A percentile compares a stretch with the other conserved stretches of the same genome.
Evolutionary conservation across 2,888 invertebrate species (phyloP).

Genomic region (Salpingus planirostris): DNA sequence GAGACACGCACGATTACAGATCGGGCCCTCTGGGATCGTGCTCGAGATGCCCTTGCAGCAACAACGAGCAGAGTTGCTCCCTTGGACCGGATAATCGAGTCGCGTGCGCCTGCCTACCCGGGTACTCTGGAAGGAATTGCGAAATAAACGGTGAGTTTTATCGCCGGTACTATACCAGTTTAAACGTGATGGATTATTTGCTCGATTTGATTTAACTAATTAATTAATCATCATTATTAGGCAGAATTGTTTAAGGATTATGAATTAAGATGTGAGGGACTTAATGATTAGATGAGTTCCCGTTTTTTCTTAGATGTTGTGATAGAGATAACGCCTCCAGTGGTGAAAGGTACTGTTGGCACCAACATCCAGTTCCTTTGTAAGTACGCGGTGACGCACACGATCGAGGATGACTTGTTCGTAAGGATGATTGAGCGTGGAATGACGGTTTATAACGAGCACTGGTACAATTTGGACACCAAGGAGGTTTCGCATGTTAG

Average conservation of each 20-base stretch:
- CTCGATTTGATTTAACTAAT: neutral
- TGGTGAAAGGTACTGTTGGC: constrained; percentile 37
- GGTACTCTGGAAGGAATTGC: constrained; percentile 62
- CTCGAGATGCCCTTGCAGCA: constrained; percentile 66
- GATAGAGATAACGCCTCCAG: constrained; percentile 44
- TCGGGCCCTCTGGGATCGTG: constrained; percentile 52
- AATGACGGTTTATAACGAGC: constrained; percentile 1
- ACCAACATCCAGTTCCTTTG: constrained; percentile 42
- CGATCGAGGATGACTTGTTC: constrained; percentile 35
- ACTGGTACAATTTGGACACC: constrained; percentile 12
- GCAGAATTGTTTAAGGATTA: too few relatives aligned
- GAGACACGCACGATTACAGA: constrained; percentile 48
- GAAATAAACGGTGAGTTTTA: constrained; percentile 45
- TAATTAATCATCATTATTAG: neutral
- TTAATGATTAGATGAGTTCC: too few relatives aligned
- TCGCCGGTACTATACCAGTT: neutral
- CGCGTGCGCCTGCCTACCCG: constrained; percentile 61
- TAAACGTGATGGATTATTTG: too few relatives aligned
- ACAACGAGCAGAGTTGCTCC: constrained; percentile 58
- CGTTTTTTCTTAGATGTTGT: too few relatives aligned
- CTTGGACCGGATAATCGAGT: constrained; percentile 50
- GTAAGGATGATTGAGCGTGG: constrained; percentile 34
- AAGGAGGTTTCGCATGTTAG: too few relatives aligned
- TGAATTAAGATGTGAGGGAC: too few relatives aligned
- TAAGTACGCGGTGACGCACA: constrained; percentile 45